Evolutionary conservation across 2,888 invertebrate genomes (phyloP).

Genomic region (Salticus scenicus): DNA sequence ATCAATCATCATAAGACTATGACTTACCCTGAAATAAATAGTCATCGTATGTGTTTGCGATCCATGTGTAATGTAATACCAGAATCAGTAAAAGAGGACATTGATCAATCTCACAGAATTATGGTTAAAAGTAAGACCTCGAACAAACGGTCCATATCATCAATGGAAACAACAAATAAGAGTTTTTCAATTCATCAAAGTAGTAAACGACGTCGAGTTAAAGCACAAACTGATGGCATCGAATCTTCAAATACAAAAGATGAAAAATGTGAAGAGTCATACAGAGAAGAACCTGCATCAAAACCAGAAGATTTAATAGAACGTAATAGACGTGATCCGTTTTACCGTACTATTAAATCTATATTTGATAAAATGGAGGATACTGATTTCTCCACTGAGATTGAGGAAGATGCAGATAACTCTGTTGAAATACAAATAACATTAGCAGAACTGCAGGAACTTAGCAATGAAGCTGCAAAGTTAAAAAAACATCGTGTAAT

Average conservation of each 20-base stretch:
- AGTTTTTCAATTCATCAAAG: constrained; percentile 71
- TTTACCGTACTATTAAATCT: constrained; percentile 91
- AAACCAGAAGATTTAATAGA: constrained; percentile 90
- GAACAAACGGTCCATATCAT: too few species aligned
- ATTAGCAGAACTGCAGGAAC: constrained; percentile 88
- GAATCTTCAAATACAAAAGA: constrained; percentile 71
- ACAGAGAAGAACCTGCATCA: constrained; percentile 32
- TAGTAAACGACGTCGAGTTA: constrained; percentile 72
- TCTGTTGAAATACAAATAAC: constrained; percentile 90
- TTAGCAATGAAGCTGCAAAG: constrained; percentile 96
- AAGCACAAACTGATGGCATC: constrained; percentile 28
- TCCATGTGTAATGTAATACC: too few species aligned
- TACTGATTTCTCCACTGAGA: constrained; percentile 84
- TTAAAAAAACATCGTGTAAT: constrained; percentile 93
- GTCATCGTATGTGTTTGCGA: too few species aligned
- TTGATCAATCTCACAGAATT: constrained; percentile 18
- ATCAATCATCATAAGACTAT: too few species aligned
- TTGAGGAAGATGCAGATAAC: constrained; percentile 84
- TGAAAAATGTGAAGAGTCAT: constrained; percentile 62
- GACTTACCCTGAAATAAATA: too few species aligned
- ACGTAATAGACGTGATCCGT: constrained; percentile 95
- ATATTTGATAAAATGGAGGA: constrained; percentile 95
- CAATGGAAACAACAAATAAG: constrained; percentile 18
- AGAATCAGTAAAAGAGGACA: constrained; percentile 36
- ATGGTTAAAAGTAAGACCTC: too few species aligned